phyloP scores from a whole-genome alignment of 2,888 invertebrate species.

The Drosophila macrothrix region DNA sequence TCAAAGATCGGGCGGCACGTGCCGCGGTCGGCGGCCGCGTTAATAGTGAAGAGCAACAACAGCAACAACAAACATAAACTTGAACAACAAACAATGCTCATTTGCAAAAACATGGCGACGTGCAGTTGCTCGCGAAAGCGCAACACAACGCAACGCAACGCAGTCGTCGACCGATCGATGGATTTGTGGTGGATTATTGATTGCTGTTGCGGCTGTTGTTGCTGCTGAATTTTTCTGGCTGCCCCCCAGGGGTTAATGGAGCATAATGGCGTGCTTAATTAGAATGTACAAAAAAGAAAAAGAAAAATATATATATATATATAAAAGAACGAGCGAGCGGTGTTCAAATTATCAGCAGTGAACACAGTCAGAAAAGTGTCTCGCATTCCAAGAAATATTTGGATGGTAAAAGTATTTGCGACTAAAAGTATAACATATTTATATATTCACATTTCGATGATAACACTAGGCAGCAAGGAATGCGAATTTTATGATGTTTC shows the following conservation, averaged over 20 bases:
- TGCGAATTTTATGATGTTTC: background rate
- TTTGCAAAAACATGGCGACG: slow-evolving; percentile 66
- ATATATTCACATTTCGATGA: slow-evolving; percentile 3
- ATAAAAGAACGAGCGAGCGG: slow-evolving; percentile 10
- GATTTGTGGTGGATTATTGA: slow-evolving; percentile 23
- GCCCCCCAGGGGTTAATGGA: slow-evolving; percentile 71
- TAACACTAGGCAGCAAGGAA: slow-evolving; percentile 31
- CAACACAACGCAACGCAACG: slow-evolving; percentile 38
- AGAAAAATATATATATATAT: slow-evolving; percentile 6
- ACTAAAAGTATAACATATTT: slow-evolving; percentile 4
- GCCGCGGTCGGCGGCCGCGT: slow-evolving; percentile 66
- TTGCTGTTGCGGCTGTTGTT: slow-evolving; percentile 1
- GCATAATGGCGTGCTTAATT: slow-evolving; percentile 74
- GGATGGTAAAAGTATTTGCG: slow-evolving; percentile 2
- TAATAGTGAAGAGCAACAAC: slow-evolving; percentile 51
- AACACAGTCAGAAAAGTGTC: slow-evolving; percentile 8
- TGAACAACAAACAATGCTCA: slow-evolving; percentile 29
- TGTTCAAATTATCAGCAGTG: slow-evolving; percentile 59
- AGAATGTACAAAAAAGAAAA: slow-evolving; percentile 44
- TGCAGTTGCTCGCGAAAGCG: slow-evolving; percentile 76
- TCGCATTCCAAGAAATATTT: slow-evolving; percentile 16
- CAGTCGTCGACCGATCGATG: slow-evolving; percentile 43
- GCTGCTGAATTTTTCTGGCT: slow-evolving; percentile 15
- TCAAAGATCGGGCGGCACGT: slow-evolving; percentile 73
- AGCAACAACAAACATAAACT: slow-evolving; percentile 10